Evolutionary conservation across 2,113 vertebrate genomes (phyloP).

Genomic region (Physeter macrocephalus): DNA sequence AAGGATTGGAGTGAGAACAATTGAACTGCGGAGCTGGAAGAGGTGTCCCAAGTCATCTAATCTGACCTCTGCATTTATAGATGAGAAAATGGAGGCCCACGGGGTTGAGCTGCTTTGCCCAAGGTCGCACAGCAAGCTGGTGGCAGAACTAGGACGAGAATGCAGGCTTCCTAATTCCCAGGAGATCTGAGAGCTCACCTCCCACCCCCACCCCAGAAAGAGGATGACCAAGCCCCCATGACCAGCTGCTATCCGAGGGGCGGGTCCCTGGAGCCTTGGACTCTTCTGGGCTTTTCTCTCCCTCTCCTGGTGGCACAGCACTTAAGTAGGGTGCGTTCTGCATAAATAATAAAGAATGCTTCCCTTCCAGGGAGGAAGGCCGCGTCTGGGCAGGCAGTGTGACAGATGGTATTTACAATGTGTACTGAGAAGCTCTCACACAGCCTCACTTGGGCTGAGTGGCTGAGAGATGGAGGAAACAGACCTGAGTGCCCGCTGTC

Average conservation of each 20-base stretch:
- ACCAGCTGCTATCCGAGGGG: not conserved
- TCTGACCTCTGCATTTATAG: not conserved
- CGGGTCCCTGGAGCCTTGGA: not conserved
- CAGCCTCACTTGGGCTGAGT: conserved; percentile 14
- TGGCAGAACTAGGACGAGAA: not conserved
- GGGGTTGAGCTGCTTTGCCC: not conserved
- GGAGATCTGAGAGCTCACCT: not conserved
- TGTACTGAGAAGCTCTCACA: conserved; percentile 45
- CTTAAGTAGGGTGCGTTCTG: conserved; percentile 50
- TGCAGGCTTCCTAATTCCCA: not conserved
- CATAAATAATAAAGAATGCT: conserved; percentile 54
- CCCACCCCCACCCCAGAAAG: not conserved
- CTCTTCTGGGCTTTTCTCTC: conserved; percentile 25
- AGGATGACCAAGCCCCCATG: not conserved
- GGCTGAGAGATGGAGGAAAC: conserved; percentile 29
- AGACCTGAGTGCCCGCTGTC: conserved; percentile 18
- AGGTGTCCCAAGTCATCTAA: not conserved
- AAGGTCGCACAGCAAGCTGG: not conserved
- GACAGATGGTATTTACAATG: conserved; percentile 77
- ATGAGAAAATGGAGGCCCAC: not conserved
- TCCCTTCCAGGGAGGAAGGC: conserved; percentile 55
- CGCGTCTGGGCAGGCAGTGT: conserved; percentile 53
- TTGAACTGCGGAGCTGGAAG: not conserved
- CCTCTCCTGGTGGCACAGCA: not conserved
- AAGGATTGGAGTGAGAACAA: not conserved